Conservation (phyloP, 2,113 vertebrate species). For the Physeter macrocephalus region DNA sequence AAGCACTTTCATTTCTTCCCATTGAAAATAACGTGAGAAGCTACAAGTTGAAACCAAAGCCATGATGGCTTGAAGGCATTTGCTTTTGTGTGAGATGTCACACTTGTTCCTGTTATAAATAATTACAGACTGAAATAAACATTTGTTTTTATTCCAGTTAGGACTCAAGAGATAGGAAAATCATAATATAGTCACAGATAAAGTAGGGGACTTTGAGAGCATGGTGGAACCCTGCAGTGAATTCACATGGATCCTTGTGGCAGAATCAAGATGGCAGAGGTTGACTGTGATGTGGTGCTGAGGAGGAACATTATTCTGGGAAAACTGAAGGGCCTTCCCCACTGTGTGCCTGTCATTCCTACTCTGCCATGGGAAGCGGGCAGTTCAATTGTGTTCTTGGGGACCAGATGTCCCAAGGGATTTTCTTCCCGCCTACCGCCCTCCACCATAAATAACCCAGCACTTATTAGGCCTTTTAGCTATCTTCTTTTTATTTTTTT, state of each 20-base stretch:
- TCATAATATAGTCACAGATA: background rate
- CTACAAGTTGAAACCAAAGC: background rate
- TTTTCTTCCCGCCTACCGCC: fast-evolving
- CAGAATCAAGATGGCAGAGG: background rate
- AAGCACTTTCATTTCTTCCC: background rate
- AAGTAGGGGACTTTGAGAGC: background rate
- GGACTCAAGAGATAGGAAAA: background rate
- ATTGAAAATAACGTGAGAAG: background rate
- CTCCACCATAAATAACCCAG: background rate
- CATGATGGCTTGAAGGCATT: background rate
- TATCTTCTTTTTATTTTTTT: background rate
- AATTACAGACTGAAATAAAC: background rate
- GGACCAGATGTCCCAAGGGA: background rate
- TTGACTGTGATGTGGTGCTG: fast-evolving
- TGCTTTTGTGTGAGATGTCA: background rate
- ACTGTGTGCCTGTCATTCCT: background rate
- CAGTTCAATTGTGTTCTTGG: background rate
- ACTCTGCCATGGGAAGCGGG: background rate
- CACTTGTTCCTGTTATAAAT: background rate
- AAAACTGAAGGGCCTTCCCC: background rate
- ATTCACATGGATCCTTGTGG: background rate
- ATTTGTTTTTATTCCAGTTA: background rate
- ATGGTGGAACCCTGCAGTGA: background rate
- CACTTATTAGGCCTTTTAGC: background rate
- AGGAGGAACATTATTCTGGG: background rate